A percentile compares a stretch with the other conserved stretches of the same genome.
Conservation (phyloP, 1,140 invertebrate genomes). For the Lordiphosa stackelbergi region DNA sequence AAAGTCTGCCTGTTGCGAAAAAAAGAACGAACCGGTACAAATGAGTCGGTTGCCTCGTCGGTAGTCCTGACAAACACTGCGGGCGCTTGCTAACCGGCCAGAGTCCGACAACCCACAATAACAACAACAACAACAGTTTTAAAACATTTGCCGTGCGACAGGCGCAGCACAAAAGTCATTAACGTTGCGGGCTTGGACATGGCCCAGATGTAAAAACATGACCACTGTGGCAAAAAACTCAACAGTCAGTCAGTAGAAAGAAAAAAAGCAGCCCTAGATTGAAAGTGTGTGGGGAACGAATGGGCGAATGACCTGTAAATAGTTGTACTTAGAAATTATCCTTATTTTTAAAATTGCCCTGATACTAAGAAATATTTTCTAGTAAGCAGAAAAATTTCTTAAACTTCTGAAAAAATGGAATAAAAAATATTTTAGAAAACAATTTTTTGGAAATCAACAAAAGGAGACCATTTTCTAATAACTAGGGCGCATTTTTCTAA, state of each 20-base stretch:
- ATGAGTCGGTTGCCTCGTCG: constrained; percentile 67
- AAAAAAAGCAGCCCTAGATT: constrained; percentile 7
- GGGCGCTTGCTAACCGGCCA: constrained; percentile 61
- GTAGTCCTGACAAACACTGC: constrained; percentile 72
- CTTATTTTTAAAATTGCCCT: too few relatives aligned
- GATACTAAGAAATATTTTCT: too few relatives aligned
- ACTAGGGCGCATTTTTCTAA: too few relatives aligned
- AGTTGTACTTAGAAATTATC: too few relatives aligned
- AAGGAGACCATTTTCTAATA: too few relatives aligned
- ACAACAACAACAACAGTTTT: constrained; percentile 34
- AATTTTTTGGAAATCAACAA: too few relatives aligned
- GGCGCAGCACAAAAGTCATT: constrained; percentile 72
- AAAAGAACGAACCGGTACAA: constrained; percentile 64
- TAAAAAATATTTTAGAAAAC: too few relatives aligned
- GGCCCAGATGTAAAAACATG: constrained; percentile 73
- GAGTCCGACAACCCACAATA: constrained; percentile 50
- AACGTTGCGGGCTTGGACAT: constrained; percentile 67
- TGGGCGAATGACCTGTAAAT: constrained; percentile 31
- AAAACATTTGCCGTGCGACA: constrained; percentile 57
- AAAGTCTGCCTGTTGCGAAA: constrained; percentile 20
- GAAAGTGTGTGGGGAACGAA: constrained; percentile 11
- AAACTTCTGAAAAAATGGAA: too few relatives aligned
- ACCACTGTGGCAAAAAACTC: constrained; percentile 71
- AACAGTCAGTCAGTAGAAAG: constrained; percentile 48
- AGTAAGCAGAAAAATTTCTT: too few relatives aligned